Evolutionary conservation across 37 sponge, comb jelly and placozoan genomes (phyloP).

Genomic region (Aplysina aerophoba): DNA sequence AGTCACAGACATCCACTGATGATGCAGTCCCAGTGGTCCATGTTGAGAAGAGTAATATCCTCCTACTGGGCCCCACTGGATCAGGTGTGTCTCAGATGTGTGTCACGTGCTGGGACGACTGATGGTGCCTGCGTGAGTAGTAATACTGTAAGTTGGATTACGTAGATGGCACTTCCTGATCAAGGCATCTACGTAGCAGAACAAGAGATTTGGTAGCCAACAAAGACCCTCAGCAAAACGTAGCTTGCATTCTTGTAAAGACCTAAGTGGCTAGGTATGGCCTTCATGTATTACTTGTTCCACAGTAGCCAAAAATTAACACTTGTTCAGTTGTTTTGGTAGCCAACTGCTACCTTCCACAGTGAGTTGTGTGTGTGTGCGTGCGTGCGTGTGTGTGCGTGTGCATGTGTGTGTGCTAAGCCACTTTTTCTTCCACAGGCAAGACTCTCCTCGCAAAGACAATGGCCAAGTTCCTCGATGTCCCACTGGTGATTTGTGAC

Average conservation of each 20-base stretch:
- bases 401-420: neutral
- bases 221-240: too few relatives aligned
- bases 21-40: neutral
- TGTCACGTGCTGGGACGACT: neutral
- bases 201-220: too few relatives aligned
- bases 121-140: neutral
- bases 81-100: slow-evolving; percentile 66
- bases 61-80: slow-evolving; percentile 97
- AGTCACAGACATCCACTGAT: too few relatives aligned
- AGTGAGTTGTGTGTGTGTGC: too few relatives aligned
- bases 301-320: too few relatives aligned
- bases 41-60: slow-evolving; percentile 97
- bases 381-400: neutral
- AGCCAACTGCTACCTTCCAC: too few relatives aligned
- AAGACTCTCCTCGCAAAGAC: slow-evolving; percentile 93
- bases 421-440: slow-evolving; percentile 56
- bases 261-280: too few relatives aligned
- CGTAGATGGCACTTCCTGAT: too few relatives aligned
- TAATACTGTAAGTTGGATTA: too few relatives aligned
- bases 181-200: neutral
- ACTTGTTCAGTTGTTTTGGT: too few relatives aligned
- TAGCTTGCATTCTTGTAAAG: too few relatives aligned
- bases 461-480: slow-evolving; percentile 89
- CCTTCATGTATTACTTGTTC: too few relatives aligned
- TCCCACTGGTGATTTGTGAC: slow-evolving; percentile 98